These are phyloP conservation scores for Neoarius graeffei DNA, from an alignment of 2,113 vertebrate genomes.

Conservation along the genomic window DNA sequence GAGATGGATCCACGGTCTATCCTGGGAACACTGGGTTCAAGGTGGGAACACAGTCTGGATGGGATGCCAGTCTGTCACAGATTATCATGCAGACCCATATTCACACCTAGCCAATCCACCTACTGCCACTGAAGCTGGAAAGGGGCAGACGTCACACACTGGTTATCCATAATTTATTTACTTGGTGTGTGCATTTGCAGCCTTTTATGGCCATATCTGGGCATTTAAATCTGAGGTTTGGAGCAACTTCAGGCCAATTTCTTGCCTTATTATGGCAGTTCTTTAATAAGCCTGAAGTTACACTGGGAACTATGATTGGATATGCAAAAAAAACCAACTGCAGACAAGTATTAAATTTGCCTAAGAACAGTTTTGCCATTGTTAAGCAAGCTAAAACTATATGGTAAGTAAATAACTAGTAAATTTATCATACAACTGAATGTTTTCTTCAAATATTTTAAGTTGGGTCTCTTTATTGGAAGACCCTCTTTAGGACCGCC, in stretches of 20 bases:
- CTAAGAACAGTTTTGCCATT: neutral
- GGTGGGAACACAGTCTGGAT: neutral
- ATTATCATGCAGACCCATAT: neutral
- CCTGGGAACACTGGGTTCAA: neutral
- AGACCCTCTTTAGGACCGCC: too few species aligned
- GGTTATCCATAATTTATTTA: neutral
- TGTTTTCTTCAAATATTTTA: neutral
- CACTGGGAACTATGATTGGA: neutral
- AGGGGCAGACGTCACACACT: neutral
- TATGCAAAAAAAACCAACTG: neutral
- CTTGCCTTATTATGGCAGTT: neutral
- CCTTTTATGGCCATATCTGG: neutral
- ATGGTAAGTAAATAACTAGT: neutral
- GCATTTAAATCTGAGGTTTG: neutral
- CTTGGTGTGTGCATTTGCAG: neutral
- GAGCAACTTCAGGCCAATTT: neutral
- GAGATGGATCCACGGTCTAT: neutral
- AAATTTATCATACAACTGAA: neutral
- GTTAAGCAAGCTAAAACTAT: neutral
- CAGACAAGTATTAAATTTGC: neutral
- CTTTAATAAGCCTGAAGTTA: neutral
- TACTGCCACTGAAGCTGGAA: neutral
- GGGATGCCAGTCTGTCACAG: neutral
- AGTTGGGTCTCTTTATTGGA: too few species aligned
- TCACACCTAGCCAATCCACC: neutral